phyloP scores from a whole-genome alignment of 2,888 invertebrate species.

The Drosophila pseudotalamancana region DNA sequence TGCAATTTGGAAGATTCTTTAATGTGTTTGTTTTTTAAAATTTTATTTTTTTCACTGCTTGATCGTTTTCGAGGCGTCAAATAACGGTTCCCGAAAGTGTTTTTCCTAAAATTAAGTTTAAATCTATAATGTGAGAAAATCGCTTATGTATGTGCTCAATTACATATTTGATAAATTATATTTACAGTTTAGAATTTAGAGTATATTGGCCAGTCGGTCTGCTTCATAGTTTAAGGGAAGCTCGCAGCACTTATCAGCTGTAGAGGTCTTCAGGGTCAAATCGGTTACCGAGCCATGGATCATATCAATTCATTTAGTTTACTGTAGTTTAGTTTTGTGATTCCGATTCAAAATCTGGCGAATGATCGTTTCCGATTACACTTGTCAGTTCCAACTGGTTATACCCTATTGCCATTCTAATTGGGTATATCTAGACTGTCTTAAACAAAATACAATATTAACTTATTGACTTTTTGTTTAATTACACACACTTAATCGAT shows the following conservation, averaged over 20 bases:
- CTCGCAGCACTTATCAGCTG: constrained; percentile 25
- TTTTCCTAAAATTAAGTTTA: background rate
- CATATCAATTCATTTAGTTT: constrained; percentile 30
- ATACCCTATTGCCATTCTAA: background rate
- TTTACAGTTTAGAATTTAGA: background rate
- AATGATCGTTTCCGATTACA: constrained; percentile 1
- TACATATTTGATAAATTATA: background rate
- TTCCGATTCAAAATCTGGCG: constrained; percentile 4
- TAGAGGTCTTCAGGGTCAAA: constrained; percentile 27
- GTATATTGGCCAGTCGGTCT: constrained; percentile 4
- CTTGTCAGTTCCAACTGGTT: constrained; percentile 8
- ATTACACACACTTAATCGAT: no score
- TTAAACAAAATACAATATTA: no score
- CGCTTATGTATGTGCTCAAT: no score
- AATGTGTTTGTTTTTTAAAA: background rate
- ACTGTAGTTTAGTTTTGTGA: constrained; percentile 24
- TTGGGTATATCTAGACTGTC: no score
- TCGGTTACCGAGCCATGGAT: constrained; percentile 14
- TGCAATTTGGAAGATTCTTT: background rate
- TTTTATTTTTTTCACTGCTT: background rate
- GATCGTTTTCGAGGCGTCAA: background rate
- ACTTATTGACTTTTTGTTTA: no score
- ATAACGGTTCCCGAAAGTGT: background rate
- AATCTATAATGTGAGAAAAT: background rate
- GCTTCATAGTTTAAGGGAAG: constrained; percentile 14